Evolutionary conservation across 2,888 invertebrate genomes (phyloP).

Genomic region (Yponomeuta evonymella): DNA sequence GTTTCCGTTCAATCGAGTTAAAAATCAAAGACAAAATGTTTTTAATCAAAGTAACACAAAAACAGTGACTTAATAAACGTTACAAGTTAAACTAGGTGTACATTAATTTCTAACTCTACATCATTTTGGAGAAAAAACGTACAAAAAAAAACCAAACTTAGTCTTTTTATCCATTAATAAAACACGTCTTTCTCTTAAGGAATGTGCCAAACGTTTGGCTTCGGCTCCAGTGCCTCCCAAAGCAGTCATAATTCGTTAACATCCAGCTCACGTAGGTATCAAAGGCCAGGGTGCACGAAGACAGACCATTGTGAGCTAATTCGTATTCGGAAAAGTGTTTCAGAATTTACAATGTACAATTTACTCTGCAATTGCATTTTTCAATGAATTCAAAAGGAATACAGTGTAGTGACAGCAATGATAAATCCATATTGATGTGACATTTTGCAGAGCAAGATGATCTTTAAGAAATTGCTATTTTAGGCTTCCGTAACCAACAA

Average conservation of each 20-base stretch:
- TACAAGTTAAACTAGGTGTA: too few relatives aligned
- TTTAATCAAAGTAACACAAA: too few relatives aligned
- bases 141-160: too few relatives aligned
- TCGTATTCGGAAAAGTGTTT: background rate
- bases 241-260: slow-evolving; percentile 1
- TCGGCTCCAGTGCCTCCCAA: background rate
- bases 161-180: background rate
- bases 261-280: background rate
- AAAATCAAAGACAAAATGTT: too few relatives aligned
- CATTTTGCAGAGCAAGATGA: too few relatives aligned
- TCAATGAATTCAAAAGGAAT: background rate
- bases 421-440: too few relatives aligned
- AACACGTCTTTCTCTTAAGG: background rate
- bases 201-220: background rate
- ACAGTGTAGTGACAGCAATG: background rate
- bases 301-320: background rate
- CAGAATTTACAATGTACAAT: background rate
- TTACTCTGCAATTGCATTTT: background rate
- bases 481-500: too few relatives aligned
- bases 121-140: too few relatives aligned
- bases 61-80: too few relatives aligned
- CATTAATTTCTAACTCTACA: too few relatives aligned
- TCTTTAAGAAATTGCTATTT: too few relatives aligned
- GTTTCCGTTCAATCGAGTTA: too few relatives aligned
- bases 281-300: background rate